Percentiles rank a stretch among this genome's conserved stretches.
These are phyloP conservation scores for Alsophila aescularia DNA, from an alignment of 2,888 invertebrate species.

Conservation along the genomic window DNA sequence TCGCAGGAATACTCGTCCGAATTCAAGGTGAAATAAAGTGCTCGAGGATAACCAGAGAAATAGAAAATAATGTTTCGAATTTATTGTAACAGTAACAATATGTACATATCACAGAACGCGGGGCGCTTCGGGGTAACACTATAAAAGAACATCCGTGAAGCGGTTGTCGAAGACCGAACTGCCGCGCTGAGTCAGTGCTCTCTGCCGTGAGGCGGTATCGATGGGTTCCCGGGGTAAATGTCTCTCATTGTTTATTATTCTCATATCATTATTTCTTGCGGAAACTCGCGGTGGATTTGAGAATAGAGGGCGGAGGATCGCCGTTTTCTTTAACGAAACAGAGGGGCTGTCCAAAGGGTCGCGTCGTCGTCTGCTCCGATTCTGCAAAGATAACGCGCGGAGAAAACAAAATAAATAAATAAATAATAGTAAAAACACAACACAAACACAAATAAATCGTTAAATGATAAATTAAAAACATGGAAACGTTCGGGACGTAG, in stretches of 20 bases:
- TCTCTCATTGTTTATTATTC: no score
- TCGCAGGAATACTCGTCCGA: constrained; percentile 57
- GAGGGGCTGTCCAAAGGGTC: constrained; percentile 92
- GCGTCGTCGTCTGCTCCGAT: constrained; percentile 84
- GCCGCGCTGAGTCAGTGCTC: constrained; percentile 68
- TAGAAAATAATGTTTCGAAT: constrained; percentile 66
- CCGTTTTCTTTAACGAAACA: constrained; percentile 86
- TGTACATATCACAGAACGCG: constrained; percentile 84
- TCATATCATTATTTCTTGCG: constrained; percentile 82
- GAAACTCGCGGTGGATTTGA: constrained; percentile 80
- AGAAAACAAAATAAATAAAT: constrained; percentile 73
- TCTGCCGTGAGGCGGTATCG: constrained; percentile 60
- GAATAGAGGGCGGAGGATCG: constrained; percentile 81
- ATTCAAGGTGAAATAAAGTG: constrained; percentile 60
- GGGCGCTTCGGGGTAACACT: constrained; percentile 80
- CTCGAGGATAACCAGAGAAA: constrained; percentile 66
- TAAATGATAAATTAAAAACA: constrained; percentile 38
- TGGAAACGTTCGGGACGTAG: constrained; percentile 26
- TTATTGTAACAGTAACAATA: constrained; percentile 84
- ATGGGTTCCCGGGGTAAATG: constrained; percentile 55
- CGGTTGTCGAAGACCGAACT: constrained; percentile 61
- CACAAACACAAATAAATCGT: constrained; percentile 49
- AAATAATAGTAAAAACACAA: constrained; percentile 43
- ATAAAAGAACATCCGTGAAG: constrained; percentile 62
- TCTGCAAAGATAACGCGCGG: constrained; percentile 65